Base-by-base conservation (phyloP, 1,140 invertebrate species). In the Odontomachus brunneus region DNA sequence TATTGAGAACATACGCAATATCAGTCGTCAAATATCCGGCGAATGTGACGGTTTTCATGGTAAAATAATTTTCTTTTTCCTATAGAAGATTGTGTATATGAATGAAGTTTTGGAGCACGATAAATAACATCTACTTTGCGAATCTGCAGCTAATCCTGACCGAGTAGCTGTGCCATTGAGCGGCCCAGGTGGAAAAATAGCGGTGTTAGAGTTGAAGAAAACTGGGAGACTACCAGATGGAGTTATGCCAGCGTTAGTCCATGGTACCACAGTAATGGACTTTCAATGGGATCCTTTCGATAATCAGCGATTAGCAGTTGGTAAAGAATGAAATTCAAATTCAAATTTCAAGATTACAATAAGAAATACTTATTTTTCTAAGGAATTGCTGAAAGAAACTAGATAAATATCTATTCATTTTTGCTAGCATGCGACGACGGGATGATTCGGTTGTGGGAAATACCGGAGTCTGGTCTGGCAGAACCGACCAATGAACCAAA, bases 211-310 rank as follows among this genome's bases (percentile, higher is more conserved):
- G 94, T 93, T 98, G 63, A 96, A 95, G 44, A 97, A 97, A 88
- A 96, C 97, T 0, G 97, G 97, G 0, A 95, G 96, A 84, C 94
- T 98, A 44, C 95, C 97, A 0, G 97, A 98, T 92, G 96, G 97
- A 82, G 97, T 97, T 0, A 96, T 97, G 88, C 97, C 97, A 29
- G 96, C 97, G n/a, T 94, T 99, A 82, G 96, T 99, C 19, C 97
- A 99, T 92, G 96, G 97, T 29, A 96, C 96, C 78, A 97, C 97
- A 84, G 96, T 99, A 7, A 97, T 98, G 95, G 98, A 99, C 94
- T 99, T 98, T 94, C 95, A 96, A 65, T 99, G 97, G 97, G 98
- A 99, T 95, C 98, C 98, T 2, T 99, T 99, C 92, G 95, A 98
- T 93, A 95, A 96, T 91, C 94, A 95, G 60, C 95, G 97, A 66